A percentile compares a stretch with the other conserved stretches of the same genome.
phyloP scores from a whole-genome alignment of 2,888 invertebrate species.

The Eupithecia subumbrata region DNA sequence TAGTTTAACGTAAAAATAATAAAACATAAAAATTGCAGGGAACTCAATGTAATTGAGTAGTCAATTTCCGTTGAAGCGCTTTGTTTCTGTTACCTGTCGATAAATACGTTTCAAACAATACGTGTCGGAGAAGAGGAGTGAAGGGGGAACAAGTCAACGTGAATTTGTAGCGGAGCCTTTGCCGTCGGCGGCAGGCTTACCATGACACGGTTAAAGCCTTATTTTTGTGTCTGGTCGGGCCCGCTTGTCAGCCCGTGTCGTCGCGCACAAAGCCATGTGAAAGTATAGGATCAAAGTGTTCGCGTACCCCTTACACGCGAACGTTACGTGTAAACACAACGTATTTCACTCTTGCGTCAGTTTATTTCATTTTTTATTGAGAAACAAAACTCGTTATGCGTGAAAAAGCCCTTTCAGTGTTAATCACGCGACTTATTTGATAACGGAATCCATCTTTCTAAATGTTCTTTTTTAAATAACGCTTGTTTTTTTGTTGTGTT shows the following conservation, averaged over 20 bases:
- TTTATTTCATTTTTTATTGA: constrained; percentile 54
- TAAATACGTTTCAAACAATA: constrained; percentile 58
- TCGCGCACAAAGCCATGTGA: constrained; percentile 81
- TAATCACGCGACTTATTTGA: constrained; percentile 45
- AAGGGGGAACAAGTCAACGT: constrained; percentile 73
- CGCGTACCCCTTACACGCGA: constrained; percentile 63
- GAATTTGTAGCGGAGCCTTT: constrained; percentile 82
- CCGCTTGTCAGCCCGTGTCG: constrained; percentile 79
- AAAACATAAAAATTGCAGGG: constrained; percentile 28
- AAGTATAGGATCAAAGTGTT: constrained; percentile 82
- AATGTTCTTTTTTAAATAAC: not conserved
- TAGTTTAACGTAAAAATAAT: constrained; percentile 2
- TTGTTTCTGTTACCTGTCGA: constrained; percentile 44
- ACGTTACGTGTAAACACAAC: constrained; percentile 64
- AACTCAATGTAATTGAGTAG: constrained; percentile 35
- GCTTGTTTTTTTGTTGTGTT: not conserved
- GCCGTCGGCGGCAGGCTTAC: constrained; percentile 83
- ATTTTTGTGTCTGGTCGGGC: constrained; percentile 81
- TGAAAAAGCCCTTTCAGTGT: constrained; percentile 47
- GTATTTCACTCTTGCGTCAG: constrained; percentile 60
- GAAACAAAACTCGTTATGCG: constrained; percentile 42
- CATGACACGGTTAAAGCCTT: constrained; percentile 83
- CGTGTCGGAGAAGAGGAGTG: constrained; percentile 58
- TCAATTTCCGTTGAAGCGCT: constrained; percentile 37
- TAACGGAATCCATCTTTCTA: constrained; percentile 23